These are phyloP conservation scores for Simalia tracyae DNA, from an alignment of 2,797 vertebrate genomes.

Conservation along the genomic window DNA sequence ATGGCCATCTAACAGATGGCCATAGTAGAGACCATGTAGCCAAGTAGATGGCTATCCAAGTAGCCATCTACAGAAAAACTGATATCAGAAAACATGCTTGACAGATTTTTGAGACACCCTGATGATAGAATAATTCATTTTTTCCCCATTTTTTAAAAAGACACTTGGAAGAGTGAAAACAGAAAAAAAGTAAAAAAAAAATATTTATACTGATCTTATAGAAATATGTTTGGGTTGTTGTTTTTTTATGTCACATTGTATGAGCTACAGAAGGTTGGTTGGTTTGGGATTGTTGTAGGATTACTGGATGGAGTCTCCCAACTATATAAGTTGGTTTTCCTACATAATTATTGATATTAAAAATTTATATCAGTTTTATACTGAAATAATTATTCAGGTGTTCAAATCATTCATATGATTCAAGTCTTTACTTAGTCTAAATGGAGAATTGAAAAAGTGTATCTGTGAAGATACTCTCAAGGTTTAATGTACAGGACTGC, in stretches of 20 bases:
- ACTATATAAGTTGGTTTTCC: neutral
- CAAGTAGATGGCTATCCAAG: too few species aligned
- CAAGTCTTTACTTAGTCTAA: neutral
- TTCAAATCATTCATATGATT: neutral
- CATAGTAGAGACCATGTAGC: too few species aligned
- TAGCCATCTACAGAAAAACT: neutral
- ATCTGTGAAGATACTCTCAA: neutral
- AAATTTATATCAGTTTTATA: neutral
- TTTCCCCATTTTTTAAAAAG: too few species aligned
- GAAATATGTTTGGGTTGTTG: neutral
- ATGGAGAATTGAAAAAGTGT: neutral
- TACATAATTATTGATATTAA: neutral
- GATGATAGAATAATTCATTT: too few species aligned
- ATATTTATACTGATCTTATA: neutral
- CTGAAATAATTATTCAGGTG: neutral
- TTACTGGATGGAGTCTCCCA: neutral
- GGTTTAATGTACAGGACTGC: neutral
- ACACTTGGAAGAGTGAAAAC: neutral
- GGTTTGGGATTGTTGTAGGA: neutral
- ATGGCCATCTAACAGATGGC: neutral
- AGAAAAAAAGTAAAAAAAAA: neutral
- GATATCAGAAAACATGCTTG: neutral
- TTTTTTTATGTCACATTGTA: neutral
- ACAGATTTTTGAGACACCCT: neutral
- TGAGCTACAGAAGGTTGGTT: neutral